A percentile compares a stretch with the other conserved stretches of the same genome.
These are phyloP conservation scores for Andrena trimmerana DNA, from an alignment of 2,888 invertebrate species.

Conservation along the genomic window DNA sequence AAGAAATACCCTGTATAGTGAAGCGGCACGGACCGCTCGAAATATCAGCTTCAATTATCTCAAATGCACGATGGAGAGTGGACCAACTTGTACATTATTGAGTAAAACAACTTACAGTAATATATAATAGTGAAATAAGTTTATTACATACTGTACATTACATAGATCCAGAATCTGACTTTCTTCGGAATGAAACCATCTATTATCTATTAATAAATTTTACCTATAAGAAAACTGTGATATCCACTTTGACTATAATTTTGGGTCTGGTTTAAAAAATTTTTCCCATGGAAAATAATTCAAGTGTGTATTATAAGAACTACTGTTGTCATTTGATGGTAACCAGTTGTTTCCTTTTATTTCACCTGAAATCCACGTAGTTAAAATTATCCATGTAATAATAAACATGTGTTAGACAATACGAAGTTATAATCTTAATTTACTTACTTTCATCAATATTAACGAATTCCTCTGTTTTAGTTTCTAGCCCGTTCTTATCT, in stretches of 20 bases:
- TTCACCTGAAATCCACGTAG: slow-evolving; percentile 73
- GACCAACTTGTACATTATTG: neutral
- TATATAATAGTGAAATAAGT: neutral
- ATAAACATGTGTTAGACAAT: neutral
- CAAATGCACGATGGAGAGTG: too few relatives aligned
- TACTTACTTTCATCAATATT: slow-evolving; percentile 81
- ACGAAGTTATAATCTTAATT: neutral
- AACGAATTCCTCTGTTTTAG: slow-evolving; percentile 78
- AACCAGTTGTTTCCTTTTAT: slow-evolving; percentile 70
- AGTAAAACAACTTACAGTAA: neutral
- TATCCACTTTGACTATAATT: slow-evolving; percentile 71
- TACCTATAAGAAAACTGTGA: neutral
- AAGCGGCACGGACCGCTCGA: too few relatives aligned
- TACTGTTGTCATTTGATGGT: slow-evolving; percentile 22
- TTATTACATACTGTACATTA: neutral
- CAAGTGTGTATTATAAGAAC: neutral
- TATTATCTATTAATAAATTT: neutral
- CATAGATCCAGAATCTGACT: neutral
- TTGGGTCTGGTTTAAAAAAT: slow-evolving; percentile 80
- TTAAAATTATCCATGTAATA: neutral
- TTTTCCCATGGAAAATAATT: slow-evolving; percentile 78
- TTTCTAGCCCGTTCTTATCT: slow-evolving; percentile 80
- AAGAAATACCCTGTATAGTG: too few relatives aligned
- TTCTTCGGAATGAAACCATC: neutral
- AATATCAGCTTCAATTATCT: too few relatives aligned